Percentiles rank a stretch among this genome's conserved stretches.
These are phyloP conservation scores for Drosophila barbarae DNA, from an alignment of 2,888 invertebrate species.

Conservation along the genomic window DNA sequence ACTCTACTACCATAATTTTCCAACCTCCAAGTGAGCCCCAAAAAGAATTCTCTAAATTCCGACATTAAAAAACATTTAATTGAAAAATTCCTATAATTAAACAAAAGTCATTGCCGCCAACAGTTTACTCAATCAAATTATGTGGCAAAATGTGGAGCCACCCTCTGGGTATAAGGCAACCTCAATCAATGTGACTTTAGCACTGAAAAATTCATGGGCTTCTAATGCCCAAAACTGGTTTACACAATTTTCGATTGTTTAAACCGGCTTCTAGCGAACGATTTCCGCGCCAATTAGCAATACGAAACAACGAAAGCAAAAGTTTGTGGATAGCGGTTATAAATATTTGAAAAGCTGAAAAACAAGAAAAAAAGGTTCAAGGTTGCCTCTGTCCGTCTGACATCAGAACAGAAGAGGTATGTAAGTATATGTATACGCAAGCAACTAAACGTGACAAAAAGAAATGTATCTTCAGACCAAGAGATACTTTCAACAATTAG, in stretches of 20 bases:
- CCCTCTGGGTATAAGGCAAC: conserved; percentile 6
- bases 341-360: conserved; percentile 48
- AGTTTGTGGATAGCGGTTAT: conserved; percentile 59
- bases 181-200: conserved; percentile 27
- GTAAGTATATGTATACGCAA: background rate
- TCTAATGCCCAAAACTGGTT: conserved; percentile 59
- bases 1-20: background rate
- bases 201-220: conserved; percentile 39
- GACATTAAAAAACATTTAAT: conserved; percentile 11
- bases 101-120: background rate
- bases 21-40: background rate
- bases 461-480: conserved; percentile 63
- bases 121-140: background rate
- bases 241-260: conserved; percentile 34
- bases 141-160: conserved; percentile 7
- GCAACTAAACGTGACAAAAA: conserved; percentile 64
- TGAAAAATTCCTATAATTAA: conserved; percentile 28
- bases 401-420: conserved; percentile 47
- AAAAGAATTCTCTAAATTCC: background rate
- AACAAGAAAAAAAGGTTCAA: conserved; percentile 61
- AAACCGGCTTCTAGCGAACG: conserved; percentile 61
- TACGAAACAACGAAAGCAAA: conserved; percentile 64
- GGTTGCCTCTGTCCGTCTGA: conserved; percentile 56
- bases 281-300: conserved; percentile 72
- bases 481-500: conserved; percentile 68